Base-by-base conservation (phyloP, 2,113 vertebrate species). In the Lepisosteus osseus region DNA sequence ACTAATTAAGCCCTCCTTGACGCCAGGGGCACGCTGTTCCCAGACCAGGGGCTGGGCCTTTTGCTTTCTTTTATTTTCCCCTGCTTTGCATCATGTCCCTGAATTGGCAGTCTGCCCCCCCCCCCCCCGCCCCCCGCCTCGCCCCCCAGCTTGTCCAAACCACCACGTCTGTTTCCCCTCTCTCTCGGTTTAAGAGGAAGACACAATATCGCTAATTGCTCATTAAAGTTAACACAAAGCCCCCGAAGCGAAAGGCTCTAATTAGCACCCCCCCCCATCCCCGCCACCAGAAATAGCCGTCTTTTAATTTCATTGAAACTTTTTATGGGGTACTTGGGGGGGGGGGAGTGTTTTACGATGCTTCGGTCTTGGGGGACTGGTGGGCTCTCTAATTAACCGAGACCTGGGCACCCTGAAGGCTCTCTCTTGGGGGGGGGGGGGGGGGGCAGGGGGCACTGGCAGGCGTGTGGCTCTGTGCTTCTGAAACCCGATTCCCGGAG, bases 141-240 rank as follows among this genome's bases (percentile, higher is more conserved):
- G 76, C 82, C 75, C 68, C 65, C 62, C 56, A 3, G 11, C 9
- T 3, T 3, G 6, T n/a, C 77, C 75, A 17, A 17, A 17, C 15
- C 15, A 17, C 15, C 15, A 17, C 15, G 15, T 17, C 15, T 17
- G 15, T 17, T 17, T 77, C 73, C 72, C 74, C 75, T 77, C 79
- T 68, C 82, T 83, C 80, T 79, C 69, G 43, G 73, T 71, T 72
- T 71, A 76, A 47, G 70, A 70, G 69, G 72, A 76, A 83, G 81
- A 85, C 83, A 85, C 77, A 85, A 85, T 81, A 81, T 80, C 68
- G 78, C 80, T 90, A 88, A 89, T 87, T 88, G 84, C 82, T 83
- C 83, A 82, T 88, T 88, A 90, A 85, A 89, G 84, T 77, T 82
- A 83, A 86, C 85, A 84, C 84, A 87, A 80, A 78, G 71, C 79